Conservation (phyloP, 1,140 invertebrate genomes). For the Lordiphosa stackelbergi region DNA sequence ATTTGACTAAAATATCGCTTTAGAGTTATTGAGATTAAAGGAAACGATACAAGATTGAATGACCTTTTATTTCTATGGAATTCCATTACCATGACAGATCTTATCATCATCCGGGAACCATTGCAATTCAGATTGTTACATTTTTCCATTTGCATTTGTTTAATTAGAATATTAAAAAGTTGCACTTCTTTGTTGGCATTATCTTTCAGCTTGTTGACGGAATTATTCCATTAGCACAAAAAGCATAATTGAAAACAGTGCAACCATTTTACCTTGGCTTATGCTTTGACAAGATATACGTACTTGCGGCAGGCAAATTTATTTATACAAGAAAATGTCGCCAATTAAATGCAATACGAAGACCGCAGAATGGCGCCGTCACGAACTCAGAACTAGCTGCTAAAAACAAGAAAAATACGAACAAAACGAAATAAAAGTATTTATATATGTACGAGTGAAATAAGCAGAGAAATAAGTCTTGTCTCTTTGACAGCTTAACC, state of each 20-base stretch:
- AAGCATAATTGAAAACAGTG: constrained; percentile 38
- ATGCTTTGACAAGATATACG: constrained; percentile 14
- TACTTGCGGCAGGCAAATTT: constrained; percentile 49
- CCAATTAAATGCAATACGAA: constrained; percentile 70
- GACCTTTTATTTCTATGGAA: no score
- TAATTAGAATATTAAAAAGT: constrained; percentile 1
- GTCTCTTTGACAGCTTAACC: constrained; percentile 71
- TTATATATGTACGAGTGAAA: constrained; percentile 50
- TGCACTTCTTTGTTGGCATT: not conserved
- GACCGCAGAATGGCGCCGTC: constrained; percentile 51
- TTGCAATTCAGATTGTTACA: constrained; percentile 12
- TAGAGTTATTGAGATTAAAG: no score
- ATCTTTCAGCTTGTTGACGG: not conserved
- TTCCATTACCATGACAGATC: constrained; percentile 2
- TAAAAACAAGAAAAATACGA: constrained; percentile 19
- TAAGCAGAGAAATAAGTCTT: constrained; percentile 73
- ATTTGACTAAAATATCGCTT: no score
- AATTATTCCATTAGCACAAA: not conserved
- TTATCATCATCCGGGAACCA: constrained; percentile 45
- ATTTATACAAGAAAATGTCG: constrained; percentile 66
- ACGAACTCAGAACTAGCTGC: constrained; percentile 36
- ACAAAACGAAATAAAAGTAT: constrained; percentile 17
- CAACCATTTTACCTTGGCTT: not conserved
- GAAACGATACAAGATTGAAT: no score
- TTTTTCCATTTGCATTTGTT: constrained; percentile 27